Conservation (phyloP, 2,888 invertebrate species). For the Linyphia triangularis region DNA sequence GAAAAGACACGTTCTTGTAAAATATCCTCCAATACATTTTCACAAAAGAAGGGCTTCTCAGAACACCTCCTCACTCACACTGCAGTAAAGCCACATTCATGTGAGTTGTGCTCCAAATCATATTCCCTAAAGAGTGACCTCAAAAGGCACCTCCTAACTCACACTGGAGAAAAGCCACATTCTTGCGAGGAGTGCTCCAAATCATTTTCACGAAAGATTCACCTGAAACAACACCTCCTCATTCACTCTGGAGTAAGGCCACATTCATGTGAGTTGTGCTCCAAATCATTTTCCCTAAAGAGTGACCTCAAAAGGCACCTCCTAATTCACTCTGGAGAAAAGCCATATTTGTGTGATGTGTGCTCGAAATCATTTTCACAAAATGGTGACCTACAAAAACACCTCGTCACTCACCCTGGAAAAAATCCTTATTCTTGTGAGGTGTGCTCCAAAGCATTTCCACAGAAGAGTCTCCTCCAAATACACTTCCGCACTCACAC, state of each 20-base stretch:
- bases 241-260: slow-evolving; percentile 12
- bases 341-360: not conserved
- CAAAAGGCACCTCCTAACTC: not conserved
- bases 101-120: not conserved
- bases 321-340: not conserved
- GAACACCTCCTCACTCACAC: not conserved
- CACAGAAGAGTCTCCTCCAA: no score
- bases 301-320: not conserved
- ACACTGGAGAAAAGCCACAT: not conserved
- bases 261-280: not conserved
- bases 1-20: not conserved
- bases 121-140: not conserved
- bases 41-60: not conserved
- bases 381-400: not conserved
- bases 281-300: not conserved
- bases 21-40: not conserved
- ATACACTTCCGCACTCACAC: no score
- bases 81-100: not conserved
- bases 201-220: not conserved
- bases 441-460: no score
- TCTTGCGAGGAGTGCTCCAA: slow-evolving; percentile 1
- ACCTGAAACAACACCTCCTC: not conserved
- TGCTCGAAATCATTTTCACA: not conserved
- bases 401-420: not conserved
- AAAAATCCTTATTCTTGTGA: not conserved